Conservation (phyloP, 2,113 vertebrate genomes). For the Rallus limicola region DNA sequence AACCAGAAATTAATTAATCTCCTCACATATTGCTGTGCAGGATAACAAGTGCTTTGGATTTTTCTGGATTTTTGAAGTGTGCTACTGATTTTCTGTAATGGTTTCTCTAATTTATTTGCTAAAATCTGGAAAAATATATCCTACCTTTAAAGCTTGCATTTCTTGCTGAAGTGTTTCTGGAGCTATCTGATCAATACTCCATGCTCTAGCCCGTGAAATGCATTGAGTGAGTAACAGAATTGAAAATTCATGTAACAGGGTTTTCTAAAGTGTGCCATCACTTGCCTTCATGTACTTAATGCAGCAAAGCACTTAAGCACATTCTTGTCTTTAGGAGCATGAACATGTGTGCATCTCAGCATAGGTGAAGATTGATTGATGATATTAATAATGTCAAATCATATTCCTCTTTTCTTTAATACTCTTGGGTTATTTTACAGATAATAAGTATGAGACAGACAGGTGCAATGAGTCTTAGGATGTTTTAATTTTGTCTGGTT, state of each 20-base stretch:
- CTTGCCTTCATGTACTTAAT: neutral
- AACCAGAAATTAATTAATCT: neutral
- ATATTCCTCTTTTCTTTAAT: neutral
- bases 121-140: neutral
- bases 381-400: conserved; percentile 46
- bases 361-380: conserved; percentile 30
- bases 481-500: conserved; percentile 28
- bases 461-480: conserved; percentile 16
- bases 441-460: conserved; percentile 17
- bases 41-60: neutral
- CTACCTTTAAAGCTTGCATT: neutral
- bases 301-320: neutral
- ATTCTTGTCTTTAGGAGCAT: neutral
- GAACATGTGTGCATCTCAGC: neutral
- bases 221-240: neutral
- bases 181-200: neutral
- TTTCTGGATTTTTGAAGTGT: neutral
- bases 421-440: conserved; percentile 13
- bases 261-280: neutral
- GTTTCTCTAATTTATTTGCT: neutral
- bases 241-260: neutral
- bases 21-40: neutral
- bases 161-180: neutral
- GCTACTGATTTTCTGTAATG: neutral
- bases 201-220: neutral